phyloP scores from a whole-genome alignment of 2,888 invertebrate genomes.

The Sinopyrophorus schimmeli region DNA sequence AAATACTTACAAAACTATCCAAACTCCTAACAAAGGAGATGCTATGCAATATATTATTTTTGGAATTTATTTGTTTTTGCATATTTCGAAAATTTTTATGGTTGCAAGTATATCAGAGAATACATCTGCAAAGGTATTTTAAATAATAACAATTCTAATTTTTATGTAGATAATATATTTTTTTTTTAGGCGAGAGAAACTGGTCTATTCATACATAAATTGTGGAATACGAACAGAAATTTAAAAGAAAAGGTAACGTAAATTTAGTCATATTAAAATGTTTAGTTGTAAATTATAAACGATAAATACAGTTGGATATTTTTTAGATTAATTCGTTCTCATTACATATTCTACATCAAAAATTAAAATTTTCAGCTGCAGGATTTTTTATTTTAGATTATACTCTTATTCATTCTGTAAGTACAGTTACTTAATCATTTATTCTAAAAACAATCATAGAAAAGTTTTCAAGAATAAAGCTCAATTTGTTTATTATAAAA shows the following conservation, averaged over 20 bases:
- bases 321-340: conserved; percentile 40
- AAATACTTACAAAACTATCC: conserved; percentile 33
- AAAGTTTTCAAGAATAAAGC: no score
- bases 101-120: conserved; percentile 35
- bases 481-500: no score
- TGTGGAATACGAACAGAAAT: conserved; percentile 28
- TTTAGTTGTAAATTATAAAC: background rate
- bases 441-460: no score
- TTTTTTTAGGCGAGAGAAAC: conserved; percentile 35
- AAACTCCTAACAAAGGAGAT: conserved; percentile 22
- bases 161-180: background rate
- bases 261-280: background rate
- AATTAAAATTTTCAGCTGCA: conserved; percentile 37
- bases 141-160: background rate
- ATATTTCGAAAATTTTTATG: conserved; percentile 36
- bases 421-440: no score
- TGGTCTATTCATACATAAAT: conserved; percentile 34
- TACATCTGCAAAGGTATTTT: conserved; percentile 30
- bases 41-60: conserved; percentile 26
- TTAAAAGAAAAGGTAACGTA: conserved; percentile 34
- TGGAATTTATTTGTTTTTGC: conserved; percentile 33
- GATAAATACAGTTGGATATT: background rate
- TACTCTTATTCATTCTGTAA: conserved; percentile 39
- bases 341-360: conserved; percentile 39
- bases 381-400: conserved; percentile 40